Evolutionary conservation across 2,113 vertebrate genomes (phyloP), one percentile per base, ranked within the genome.

Genomic region (Bubo bubo): DNA sequence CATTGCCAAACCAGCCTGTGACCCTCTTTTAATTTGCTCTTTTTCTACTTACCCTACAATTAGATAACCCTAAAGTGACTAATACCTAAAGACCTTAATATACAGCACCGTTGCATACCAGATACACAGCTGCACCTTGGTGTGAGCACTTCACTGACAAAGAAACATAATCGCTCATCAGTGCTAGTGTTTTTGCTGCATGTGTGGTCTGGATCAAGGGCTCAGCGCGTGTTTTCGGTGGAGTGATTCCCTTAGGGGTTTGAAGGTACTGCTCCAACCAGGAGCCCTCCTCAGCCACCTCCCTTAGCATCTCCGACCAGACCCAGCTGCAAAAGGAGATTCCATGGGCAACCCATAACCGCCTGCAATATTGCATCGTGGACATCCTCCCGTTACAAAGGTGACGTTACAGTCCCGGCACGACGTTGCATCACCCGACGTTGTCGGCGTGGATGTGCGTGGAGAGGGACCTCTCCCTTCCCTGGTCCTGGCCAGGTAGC

Each of bases 361-460:
- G 13, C 32, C 41, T 8, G 56, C 3, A 3, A 10, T 45, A 14
- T 7, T 30, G 18, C 8, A 0, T 37, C 0, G 0, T 30, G 58
- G 19, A 17, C 26, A 14, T 23, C 22, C 28, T 49, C 9, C 30
- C 35, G 47, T 66, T 49, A 34, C 52, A 52, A 52, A 30, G 12
- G 28, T 28, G 73, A 37, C 0, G 0, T 30, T 77, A 32, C 0
- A 0, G 32, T 30, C 27, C 26, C 2, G 2, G 17, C 0, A 0
- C 0, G 4, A 34, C 43, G 34, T 0, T 2, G 37, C 12, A 2
- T 43, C 49, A 27, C 63, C 0, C 19, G 6, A 12, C 0, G 1
- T 16, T 60, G 49, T 34, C 28, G 35, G 63, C 83, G 50, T 5
- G 10, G n/a, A 64, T 1, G 1, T 24, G 10, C 8, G 0, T 7